Evolutionary conservation across 1,140 invertebrate genomes (phyloP), one percentile per base, ranked within the genome.

Genomic region (Diuraphis noxia): DNA sequence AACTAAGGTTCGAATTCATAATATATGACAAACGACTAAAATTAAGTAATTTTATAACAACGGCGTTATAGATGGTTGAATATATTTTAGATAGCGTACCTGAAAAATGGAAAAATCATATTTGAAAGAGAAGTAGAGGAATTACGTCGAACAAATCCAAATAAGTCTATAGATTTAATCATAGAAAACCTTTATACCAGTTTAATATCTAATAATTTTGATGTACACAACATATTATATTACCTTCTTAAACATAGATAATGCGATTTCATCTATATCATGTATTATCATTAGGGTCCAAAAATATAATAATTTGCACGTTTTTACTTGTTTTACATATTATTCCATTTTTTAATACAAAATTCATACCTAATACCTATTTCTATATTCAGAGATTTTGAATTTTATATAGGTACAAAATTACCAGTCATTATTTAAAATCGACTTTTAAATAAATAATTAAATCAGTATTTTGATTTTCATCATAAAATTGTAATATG

Each of bases 71-170:
- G 19, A 40, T 41, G 13, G 4, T 77, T 25, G 34, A 41, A 19
- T 88, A 4, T n/a, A 56, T 88, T 88, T 30, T 38, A 63, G 89
- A 49, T 91, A 91, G 77, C 43, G 10, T 91, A 82, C 30, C 30
- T 91, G 36, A 91, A 52, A 91, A 52, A 91, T 40, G 41, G 77
- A 38, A 91, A 91, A 91, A 91, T 91, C 21, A 52, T 91, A 40
- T 90, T 90, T 90, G 43, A 81, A 19, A n/a, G 81, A 81, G 23
- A 49, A 46, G 77, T 91, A 38, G 25, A 49, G 7, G n/a, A 52
- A 9, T 40, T 91, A 10, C 21, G 10, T 10, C n/a, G 21, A 25
- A 40, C 25, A 2, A 21, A 49, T n/a, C 43, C 89, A 49, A 91
- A 82, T 52, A 36, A 82, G 38, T 38, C 89, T 17, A 17, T 82